A percentile compares a stretch with the other conserved stretches of the same genome.
Conservation (phyloP, 2,888 invertebrate species). For the Sphinx pinastri region DNA sequence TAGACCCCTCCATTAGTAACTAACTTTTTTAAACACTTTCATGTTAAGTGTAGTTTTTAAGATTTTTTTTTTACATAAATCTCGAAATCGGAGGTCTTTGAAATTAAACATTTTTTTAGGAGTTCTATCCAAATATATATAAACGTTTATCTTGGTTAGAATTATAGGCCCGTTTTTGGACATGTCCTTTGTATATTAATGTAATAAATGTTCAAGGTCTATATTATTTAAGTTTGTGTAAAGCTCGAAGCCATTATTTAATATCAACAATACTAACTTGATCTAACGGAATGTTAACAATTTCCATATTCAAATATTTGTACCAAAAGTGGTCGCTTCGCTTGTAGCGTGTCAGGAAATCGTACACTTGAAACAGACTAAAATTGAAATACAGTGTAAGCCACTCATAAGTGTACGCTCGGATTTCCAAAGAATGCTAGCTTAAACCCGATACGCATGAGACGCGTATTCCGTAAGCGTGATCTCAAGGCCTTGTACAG, state of each 20-base stretch:
- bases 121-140: too few species aligned
- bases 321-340: neutral
- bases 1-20: too few species aligned
- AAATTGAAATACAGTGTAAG: conserved; percentile 23
- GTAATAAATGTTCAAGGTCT: too few species aligned
- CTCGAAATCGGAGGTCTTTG: too few species aligned
- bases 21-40: too few species aligned
- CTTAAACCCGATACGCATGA: conserved; percentile 72
- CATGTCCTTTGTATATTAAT: too few species aligned
- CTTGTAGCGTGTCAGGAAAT: conserved; percentile 14
- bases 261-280: neutral
- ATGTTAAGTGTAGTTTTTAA: too few species aligned
- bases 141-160: too few species aligned
- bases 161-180: too few species aligned
- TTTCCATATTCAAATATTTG: conserved; percentile 4
- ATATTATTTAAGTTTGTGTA: neutral
- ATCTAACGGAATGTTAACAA: neutral
- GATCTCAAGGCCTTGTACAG: conserved; percentile 71
- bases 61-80: too few species aligned
- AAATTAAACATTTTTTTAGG: too few species aligned
- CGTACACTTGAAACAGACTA: conserved; percentile 22
- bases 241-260: neutral
- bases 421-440: conserved; percentile 62
- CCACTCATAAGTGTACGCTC: conserved; percentile 44
- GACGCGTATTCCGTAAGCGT: conserved; percentile 74